A percentile compares a stretch with the other conserved stretches of the same genome.
phyloP scores from a whole-genome alignment of 2,888 invertebrate genomes.

The Crematogaster levior region DNA sequence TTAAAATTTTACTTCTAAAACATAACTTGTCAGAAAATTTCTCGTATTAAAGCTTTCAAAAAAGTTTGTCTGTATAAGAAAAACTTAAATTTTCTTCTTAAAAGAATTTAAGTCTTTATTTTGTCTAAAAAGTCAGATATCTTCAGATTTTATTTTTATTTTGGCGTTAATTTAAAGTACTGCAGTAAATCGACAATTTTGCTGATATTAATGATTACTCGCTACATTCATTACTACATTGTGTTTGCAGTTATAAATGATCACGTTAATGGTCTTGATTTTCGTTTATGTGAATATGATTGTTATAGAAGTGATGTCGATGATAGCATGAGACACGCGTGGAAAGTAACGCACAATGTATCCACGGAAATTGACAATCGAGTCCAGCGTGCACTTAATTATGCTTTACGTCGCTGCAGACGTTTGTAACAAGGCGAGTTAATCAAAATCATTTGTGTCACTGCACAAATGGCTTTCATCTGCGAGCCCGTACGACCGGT shows the following conservation, averaged over 20 bases:
- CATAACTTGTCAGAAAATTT: not conserved
- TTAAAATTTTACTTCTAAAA: not conserved
- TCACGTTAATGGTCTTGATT: slow-evolving; percentile 26
- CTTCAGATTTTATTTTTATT: not conserved
- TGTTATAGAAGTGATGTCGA: slow-evolving; percentile 38
- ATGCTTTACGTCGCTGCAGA: slow-evolving; percentile 54
- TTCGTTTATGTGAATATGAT: slow-evolving; percentile 37
- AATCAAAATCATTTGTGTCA: slow-evolving; percentile 64
- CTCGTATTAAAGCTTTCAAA: not conserved
- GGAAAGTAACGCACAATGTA: slow-evolving; percentile 47
- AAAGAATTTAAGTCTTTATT: not conserved
- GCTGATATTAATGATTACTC: slow-evolving; percentile 19
- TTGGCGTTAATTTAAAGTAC: not conserved
- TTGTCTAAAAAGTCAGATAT: not conserved
- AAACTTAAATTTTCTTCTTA: not conserved
- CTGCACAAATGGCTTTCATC: slow-evolving; percentile 58
- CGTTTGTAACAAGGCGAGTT: slow-evolving; percentile 60
- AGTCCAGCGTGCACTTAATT: slow-evolving; percentile 54
- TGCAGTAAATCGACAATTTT: not conserved
- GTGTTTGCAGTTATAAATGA: slow-evolving; percentile 37
- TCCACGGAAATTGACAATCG: slow-evolving; percentile 51
- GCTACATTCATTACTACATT: slow-evolving; percentile 16
- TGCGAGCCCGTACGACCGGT: slow-evolving; percentile 43
- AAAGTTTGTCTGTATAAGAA: not conserved
- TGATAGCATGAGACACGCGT: slow-evolving; percentile 42